Percentiles rank a stretch among this genome's conserved stretches.
phyloP scores from a whole-genome alignment of 2,113 vertebrate genomes.

The Pangasianodon gigas region DNA sequence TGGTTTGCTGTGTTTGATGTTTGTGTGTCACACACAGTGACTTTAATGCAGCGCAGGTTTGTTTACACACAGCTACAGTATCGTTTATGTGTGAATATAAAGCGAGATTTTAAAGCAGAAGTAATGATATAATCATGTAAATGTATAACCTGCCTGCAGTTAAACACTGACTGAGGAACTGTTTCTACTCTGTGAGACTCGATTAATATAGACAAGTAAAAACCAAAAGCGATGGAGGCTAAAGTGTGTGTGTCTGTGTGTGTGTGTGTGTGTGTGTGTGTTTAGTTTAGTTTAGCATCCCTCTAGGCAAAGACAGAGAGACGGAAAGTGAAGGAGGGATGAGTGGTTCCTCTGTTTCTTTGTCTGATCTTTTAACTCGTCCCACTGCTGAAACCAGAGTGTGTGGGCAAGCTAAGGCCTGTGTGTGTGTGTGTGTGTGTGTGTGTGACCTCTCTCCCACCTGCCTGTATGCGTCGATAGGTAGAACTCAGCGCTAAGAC shows the following conservation, averaged over 20 bases:
- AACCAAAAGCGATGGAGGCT: background rate
- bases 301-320: constrained; percentile 49
- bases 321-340: constrained; percentile 45
- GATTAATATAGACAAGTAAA: background rate
- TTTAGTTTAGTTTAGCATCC: constrained; percentile 11
- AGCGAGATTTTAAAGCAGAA: background rate
- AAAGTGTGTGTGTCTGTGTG: background rate
- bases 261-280: background rate
- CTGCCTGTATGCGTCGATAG: constrained; percentile 42
- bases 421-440: constrained; percentile 33
- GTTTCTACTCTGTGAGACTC: background rate
- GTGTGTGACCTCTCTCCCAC: constrained; percentile 42
- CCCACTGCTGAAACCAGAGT: constrained; percentile 43
- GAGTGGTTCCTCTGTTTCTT: constrained; percentile 27
- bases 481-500: constrained; percentile 41
- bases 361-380: constrained; percentile 38
- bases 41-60: background rate
- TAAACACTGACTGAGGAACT: background rate
- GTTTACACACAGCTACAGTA: background rate
- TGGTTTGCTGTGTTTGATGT: background rate
- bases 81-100: background rate
- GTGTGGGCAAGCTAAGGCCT: constrained; percentile 48
- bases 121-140: background rate
- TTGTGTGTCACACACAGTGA: background rate
- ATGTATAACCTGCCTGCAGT: background rate